Evolutionary conservation across 2,113 vertebrate species (phyloP).

Genomic region (Leucopsar rothschildi): DNA sequence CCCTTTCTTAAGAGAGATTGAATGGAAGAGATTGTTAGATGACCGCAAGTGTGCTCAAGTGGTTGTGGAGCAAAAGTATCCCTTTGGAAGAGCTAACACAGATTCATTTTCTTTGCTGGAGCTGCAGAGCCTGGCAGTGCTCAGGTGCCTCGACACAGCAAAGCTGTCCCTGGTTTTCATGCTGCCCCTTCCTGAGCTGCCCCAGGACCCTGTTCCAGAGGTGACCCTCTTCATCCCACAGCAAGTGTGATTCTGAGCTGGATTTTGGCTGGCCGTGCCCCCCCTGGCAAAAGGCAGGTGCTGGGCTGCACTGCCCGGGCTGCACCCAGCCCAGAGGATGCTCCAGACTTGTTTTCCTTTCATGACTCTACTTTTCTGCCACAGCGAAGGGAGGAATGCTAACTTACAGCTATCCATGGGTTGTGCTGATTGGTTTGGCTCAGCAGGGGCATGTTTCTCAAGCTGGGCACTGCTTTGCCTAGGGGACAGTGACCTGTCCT

Average conservation of each 20-base stretch:
- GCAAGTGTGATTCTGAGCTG: fast-evolving
- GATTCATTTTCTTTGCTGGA: background rate
- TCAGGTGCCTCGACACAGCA: fast-evolving
- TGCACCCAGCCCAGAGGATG: background rate
- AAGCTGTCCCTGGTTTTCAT: background rate
- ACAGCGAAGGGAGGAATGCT: background rate
- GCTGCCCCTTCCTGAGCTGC: background rate
- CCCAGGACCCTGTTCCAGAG: background rate
- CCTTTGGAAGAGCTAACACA: background rate
- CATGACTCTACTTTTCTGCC: background rate
- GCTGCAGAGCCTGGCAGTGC: background rate
- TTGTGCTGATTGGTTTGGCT: background rate
- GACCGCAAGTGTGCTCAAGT: background rate
- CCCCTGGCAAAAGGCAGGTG: background rate
- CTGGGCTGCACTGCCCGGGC: background rate
- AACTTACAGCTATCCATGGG: fast-evolving
- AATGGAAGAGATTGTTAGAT: background rate
- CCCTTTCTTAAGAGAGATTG: background rate
- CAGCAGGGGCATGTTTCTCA: fast-evolving
- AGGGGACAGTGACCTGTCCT: background rate
- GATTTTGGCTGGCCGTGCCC: background rate
- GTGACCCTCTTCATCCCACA: background rate
- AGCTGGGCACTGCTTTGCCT: background rate
- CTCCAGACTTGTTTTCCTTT: background rate
- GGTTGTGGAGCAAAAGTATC: background rate